Percentiles rank a stretch among this genome's conserved stretches.
These are phyloP conservation scores for Rhinichthys osculus DNA, from an alignment of 2,797 vertebrate genomes.

Conservation along the genomic window DNA sequence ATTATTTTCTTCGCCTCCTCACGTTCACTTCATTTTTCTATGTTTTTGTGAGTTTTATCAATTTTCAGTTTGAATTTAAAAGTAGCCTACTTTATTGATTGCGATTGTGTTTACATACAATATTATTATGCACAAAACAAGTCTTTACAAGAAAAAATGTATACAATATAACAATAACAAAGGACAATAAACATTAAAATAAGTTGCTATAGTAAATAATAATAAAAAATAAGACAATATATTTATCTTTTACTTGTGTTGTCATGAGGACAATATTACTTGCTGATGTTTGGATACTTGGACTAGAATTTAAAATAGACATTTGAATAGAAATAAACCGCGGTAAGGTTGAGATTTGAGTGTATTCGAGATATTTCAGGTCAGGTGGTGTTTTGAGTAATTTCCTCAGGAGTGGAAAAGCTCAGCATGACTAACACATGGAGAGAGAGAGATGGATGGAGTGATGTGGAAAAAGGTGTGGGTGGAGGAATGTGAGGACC, in stretches of 20 bases:
- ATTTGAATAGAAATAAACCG: background rate
- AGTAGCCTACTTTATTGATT: background rate
- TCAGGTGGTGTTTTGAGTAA: background rate
- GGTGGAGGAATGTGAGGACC: slow-evolving; percentile 7
- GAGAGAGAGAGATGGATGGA: slow-evolving; percentile 14
- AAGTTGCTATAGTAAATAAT: background rate
- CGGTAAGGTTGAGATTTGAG: background rate
- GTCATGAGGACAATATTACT: background rate
- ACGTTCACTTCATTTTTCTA: background rate
- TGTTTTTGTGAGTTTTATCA: background rate
- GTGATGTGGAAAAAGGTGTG: slow-evolving; percentile 55
- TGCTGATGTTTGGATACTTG: background rate
- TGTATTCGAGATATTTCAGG: background rate
- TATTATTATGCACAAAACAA: background rate
- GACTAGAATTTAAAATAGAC: background rate
- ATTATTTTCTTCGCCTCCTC: background rate
- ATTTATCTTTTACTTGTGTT: background rate
- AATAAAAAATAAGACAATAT: background rate
- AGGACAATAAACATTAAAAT: background rate
- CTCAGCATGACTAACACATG: slow-evolving; percentile 44
- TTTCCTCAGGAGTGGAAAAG: background rate
- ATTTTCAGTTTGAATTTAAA: background rate
- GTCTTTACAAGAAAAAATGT: background rate
- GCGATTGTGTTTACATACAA: background rate
- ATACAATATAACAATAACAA: background rate